Evolutionary conservation across 1,140 invertebrate species (phyloP).

Genomic region (Ylistrum balloti): DNA sequence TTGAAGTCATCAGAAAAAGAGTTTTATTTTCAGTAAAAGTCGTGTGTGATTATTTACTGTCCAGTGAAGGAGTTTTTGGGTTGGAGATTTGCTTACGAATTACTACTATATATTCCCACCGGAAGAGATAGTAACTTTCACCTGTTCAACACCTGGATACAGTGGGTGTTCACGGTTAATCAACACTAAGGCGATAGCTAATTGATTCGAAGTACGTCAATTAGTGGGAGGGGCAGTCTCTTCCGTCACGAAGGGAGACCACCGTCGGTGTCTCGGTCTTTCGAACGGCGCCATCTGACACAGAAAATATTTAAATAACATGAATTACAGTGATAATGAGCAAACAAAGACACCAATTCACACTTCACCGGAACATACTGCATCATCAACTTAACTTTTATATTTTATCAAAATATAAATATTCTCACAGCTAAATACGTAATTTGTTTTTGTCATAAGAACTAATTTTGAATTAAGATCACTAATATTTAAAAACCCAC

Average conservation of each 20-base stretch:
- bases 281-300: slow-evolving; percentile 36
- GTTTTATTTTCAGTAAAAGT: too few relatives aligned
- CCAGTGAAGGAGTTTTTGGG: too few relatives aligned
- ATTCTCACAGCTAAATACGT: neutral
- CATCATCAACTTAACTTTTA: neutral
- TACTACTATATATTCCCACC: neutral
- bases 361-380: neutral
- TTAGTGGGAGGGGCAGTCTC: slow-evolving; percentile 22
- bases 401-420: neutral
- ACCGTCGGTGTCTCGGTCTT: neutral
- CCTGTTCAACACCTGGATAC: slow-evolving; percentile 14
- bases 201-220: slow-evolving; percentile 28
- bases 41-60: too few relatives aligned
- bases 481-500: neutral
- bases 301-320: neutral
- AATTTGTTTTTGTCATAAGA: neutral
- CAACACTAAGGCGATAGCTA: neutral
- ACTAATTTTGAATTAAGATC: neutral
- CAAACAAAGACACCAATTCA: neutral
- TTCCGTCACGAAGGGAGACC: slow-evolving; percentile 21
- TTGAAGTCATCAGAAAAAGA: too few relatives aligned
- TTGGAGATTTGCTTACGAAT: too few relatives aligned
- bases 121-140: neutral
- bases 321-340: slow-evolving; percentile 22
- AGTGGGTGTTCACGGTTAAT: slow-evolving; percentile 5